phyloP scores from a whole-genome alignment of 1,140 invertebrate genomes.

The Aricia agestis region DNA sequence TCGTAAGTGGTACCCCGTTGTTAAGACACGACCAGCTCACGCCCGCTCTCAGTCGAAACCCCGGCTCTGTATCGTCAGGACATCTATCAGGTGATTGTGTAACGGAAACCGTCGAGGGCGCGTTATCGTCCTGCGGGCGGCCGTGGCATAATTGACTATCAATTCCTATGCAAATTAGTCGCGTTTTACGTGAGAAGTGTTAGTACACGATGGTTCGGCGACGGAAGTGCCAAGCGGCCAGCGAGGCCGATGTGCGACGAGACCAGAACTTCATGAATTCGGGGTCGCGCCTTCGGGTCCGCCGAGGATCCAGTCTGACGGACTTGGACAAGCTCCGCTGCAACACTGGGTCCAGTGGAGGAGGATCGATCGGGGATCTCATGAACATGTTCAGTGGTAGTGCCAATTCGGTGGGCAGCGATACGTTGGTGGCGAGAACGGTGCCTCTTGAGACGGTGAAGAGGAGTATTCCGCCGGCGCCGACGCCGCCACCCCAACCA shows the following conservation, averaged over 20 bases:
- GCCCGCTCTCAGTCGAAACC: not conserved
- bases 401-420: conserved; percentile 80
- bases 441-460: conserved; percentile 84
- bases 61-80: conserved; percentile 12
- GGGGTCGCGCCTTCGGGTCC: conserved; percentile 74
- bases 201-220: conserved; percentile 52
- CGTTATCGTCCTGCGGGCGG: conserved; percentile 68
- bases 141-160: conserved; percentile 69
- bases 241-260: conserved; percentile 61
- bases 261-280: conserved; percentile 44
- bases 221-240: conserved; percentile 57
- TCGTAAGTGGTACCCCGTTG: not conserved
- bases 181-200: conserved; percentile 48
- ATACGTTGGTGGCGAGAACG: conserved; percentile 81
- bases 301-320: conserved; percentile 83
- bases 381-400: conserved; percentile 87
- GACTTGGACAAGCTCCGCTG: conserved; percentile 81
- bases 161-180: conserved; percentile 66
- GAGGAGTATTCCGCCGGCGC: conserved; percentile 64
- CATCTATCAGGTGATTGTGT: conserved; percentile 10
- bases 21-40: not conserved
- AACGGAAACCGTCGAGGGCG: conserved; percentile 58
- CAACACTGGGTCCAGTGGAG: conserved; percentile 74
- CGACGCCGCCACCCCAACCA: conserved; percentile 55
- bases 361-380: conserved; percentile 84